Percentiles rank a stretch among this genome's conserved stretches.
These are phyloP conservation scores for Trachemys scripta DNA, from an alignment of 2,113 vertebrate species.

Conservation along the genomic window DNA sequence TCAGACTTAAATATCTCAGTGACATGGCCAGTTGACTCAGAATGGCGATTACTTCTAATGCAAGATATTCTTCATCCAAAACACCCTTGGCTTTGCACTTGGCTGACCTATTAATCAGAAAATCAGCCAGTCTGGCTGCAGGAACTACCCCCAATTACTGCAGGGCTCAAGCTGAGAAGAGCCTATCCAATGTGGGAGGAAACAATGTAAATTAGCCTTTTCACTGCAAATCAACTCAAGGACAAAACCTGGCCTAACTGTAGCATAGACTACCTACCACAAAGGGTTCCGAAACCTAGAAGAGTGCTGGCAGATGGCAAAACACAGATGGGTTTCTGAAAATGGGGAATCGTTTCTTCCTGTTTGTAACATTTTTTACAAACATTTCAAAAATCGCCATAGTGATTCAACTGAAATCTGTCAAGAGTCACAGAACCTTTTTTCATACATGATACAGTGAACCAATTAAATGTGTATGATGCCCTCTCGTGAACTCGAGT, in stretches of 20 bases:
- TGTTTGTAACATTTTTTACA: background rate
- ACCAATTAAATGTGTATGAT: background rate
- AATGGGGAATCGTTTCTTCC: background rate
- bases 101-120: background rate
- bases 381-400: background rate
- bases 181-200: background rate
- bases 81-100: background rate
- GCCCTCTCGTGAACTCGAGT: background rate
- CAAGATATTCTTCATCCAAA: background rate
- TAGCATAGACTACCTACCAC: background rate
- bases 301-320: background rate
- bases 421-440: background rate
- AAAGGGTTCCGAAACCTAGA: background rate
- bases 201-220: background rate
- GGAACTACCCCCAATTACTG: background rate
- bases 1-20: background rate
- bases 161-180: background rate
- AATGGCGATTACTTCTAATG: background rate
- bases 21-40: background rate
- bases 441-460: too few relatives aligned
- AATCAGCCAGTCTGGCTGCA: background rate
- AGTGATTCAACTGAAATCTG: background rate
- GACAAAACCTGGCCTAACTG: background rate
- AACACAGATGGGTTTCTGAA: background rate
- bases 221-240: background rate